Base-by-base conservation (phyloP, 1,140 invertebrate genomes). In the Drosophila arizonae region DNA sequence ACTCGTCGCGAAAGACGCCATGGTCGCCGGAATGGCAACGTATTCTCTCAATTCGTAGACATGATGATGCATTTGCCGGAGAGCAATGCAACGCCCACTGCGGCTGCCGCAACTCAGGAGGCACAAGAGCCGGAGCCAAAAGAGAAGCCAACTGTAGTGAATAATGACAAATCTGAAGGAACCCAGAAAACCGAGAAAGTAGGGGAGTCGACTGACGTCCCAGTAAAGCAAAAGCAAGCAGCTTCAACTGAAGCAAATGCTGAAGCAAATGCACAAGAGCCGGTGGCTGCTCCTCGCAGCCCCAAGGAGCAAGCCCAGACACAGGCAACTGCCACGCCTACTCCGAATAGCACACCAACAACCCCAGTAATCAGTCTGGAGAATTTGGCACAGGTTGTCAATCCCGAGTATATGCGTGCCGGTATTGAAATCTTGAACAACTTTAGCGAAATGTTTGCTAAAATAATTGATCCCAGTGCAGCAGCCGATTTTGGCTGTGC, bases 381-480 rank as follows among this genome's bases (percentile, higher is more conserved):
- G 6, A 77, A 73, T 58, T 24, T 91, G 1, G 39, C 80, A 0
- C 90, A 90, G 56, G 85, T 90, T 30, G 71, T 91, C 17, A 79
- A 89, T 50, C 90, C 90, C 3, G 72, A 90, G 33, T 90, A 82
- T 33, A 79, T 91, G 82, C 78, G 79, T 15, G 88, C 90, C 15
- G 89, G 90, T 41, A 82, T 91, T 50, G 78, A 91, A 50, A 85
- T 91, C 33, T 64, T 90, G 6, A 90, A 90, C 39, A 90, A 91
- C 56, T 91, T 92, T 26, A 90, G 81, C 36, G 80, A 90, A 71
- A 90, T 92, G 84, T 92, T 91, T 56, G 80, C 84, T 33, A 90
- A 91, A 76, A 90, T 90, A 76, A 80, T 92, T 26, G 85, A 90
- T 66, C 86, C 90, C 10, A 64, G 72, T 46, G 86, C 90, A 45